Evolutionary conservation across 1,140 invertebrate species (phyloP).

Genomic region (Cardiocondyla obscurior): DNA sequence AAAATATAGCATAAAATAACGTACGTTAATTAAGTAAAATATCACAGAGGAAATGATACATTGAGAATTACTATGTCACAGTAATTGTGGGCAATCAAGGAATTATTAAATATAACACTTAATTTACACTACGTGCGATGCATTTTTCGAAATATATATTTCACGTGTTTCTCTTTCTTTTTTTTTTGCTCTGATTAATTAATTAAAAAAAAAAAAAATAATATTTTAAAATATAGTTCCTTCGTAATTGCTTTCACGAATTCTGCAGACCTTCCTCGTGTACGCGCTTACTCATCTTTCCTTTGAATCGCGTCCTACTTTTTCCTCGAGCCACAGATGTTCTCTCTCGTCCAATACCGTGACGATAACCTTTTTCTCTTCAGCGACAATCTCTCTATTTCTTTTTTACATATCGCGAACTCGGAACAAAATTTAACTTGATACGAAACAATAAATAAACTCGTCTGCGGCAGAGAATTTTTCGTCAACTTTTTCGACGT

Average conservation of each 20-base stretch:
- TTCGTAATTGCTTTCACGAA: background rate
- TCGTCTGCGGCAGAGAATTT: background rate
- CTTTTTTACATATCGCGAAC: background rate
- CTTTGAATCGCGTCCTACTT: conserved; percentile 29
- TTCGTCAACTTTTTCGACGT: background rate
- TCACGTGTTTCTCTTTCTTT: background rate
- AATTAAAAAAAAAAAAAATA: background rate
- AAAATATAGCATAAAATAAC: too few species aligned
- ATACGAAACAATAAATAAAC: background rate
- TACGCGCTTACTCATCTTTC: conserved; percentile 19
- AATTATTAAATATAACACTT: background rate
- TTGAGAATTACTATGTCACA: too few species aligned
- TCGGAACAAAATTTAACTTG: background rate
- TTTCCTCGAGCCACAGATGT: background rate
- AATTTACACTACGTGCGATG: background rate
- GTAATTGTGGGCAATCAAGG: too few species aligned
- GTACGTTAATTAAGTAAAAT: too few species aligned
- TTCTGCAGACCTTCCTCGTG: background rate
- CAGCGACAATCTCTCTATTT: too few species aligned
- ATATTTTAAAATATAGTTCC: background rate
- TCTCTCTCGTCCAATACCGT: background rate
- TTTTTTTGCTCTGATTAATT: background rate
- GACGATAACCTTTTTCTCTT: too few species aligned
- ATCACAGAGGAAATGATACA: too few species aligned
- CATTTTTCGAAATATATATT: background rate